phyloP scores from a whole-genome alignment of 2,113 vertebrate species.

The Aegotheles bennettii region DNA sequence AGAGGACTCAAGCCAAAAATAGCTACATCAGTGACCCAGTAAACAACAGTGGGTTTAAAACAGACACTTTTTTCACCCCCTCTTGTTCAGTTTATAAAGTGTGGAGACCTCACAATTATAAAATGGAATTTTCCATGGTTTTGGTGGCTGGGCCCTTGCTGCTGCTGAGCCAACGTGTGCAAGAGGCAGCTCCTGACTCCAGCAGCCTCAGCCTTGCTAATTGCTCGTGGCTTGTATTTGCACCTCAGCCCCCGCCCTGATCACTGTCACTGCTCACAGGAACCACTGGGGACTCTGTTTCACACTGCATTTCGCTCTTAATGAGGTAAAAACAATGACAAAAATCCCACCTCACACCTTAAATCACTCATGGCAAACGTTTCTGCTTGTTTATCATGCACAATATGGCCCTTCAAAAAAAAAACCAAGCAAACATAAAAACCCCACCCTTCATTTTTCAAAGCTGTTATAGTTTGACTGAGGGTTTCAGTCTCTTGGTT shows the following conservation, averaged over 20 bases:
- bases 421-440: background rate
- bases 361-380: background rate
- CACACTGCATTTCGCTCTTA: background rate
- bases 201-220: background rate
- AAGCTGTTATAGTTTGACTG: background rate
- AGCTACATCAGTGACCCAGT: background rate
- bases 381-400: background rate
- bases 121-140: slow-evolving; percentile 42
- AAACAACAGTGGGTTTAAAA: slow-evolving; percentile 1
- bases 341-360: background rate
- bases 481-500: background rate
- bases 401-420: background rate
- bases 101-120: background rate
- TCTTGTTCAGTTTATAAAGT: background rate
- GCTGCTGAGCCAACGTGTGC: background rate
- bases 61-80: background rate
- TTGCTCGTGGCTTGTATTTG: background rate
- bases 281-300: background rate
- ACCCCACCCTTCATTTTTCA: background rate
- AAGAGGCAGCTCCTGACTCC: background rate
- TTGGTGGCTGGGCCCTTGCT: background rate
- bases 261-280: rapidly evolving
- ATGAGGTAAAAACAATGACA: background rate
- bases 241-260: rapidly evolving
- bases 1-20: background rate